A percentile compares a stretch with the other conserved stretches of the same genome.
Evolutionary conservation across 2,797 vertebrate species (phyloP).

Genomic region (Parauchenoglanis punctatus): DNA sequence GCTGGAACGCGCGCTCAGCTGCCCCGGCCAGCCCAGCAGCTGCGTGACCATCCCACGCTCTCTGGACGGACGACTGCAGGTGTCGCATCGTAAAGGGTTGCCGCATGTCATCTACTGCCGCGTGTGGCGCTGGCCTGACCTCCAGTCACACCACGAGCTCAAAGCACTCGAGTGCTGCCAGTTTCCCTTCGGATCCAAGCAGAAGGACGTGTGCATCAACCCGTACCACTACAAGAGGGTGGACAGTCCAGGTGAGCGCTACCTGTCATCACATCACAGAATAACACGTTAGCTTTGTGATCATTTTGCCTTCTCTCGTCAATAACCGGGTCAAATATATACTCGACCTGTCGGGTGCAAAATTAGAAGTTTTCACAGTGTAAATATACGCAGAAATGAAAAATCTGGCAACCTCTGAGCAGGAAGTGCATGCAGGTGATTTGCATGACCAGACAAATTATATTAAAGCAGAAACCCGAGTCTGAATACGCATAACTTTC

Average conservation of each 20-base stretch:
- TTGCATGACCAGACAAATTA: background rate
- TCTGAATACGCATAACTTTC: background rate
- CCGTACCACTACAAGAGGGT: constrained; percentile 98
- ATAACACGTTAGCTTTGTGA: background rate
- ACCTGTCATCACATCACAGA: background rate
- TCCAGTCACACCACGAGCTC: constrained; percentile 96
- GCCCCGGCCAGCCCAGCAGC: constrained; percentile 91
- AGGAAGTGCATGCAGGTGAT: background rate
- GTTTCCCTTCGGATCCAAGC: constrained; percentile 95
- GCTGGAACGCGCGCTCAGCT: constrained; percentile 80
- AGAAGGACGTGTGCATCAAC: constrained; percentile 98
- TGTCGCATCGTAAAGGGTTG: constrained; percentile 93
- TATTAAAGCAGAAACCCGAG: background rate
- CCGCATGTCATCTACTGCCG: constrained; percentile 95
- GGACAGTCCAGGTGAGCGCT: constrained; percentile 89
- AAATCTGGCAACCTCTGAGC: background rate
- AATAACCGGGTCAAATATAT: background rate
- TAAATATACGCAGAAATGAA: background rate
- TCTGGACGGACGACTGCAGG: constrained; percentile 91
- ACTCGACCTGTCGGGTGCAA: background rate
- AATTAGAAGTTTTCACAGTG: no score
- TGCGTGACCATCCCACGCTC: constrained; percentile 96
- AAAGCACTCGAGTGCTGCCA: constrained; percentile 97
- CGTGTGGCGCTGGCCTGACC: constrained; percentile 97
- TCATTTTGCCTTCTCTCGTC: background rate